These are phyloP conservation scores for Aphidius colemani DNA, from an alignment of 2,888 invertebrate genomes.

Conservation along the genomic window DNA sequence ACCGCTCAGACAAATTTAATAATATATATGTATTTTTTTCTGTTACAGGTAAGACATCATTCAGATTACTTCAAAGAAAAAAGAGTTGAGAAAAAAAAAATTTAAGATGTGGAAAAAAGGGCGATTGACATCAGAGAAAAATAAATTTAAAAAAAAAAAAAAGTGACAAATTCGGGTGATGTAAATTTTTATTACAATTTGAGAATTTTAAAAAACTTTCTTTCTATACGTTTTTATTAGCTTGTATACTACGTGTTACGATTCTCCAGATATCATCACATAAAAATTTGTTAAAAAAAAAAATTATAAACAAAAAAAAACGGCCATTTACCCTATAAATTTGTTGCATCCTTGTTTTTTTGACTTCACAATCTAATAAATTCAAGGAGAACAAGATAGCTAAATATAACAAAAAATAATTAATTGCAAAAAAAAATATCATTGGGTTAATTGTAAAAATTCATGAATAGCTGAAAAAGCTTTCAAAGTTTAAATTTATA, in stretches of 20 bases:
- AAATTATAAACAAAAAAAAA: too few relatives aligned
- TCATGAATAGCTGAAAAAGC: too few relatives aligned
- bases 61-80: slow-evolving; percentile 3
- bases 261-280: not conserved
- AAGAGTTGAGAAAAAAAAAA: slow-evolving; percentile 2
- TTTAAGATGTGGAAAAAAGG: slow-evolving; percentile 25
- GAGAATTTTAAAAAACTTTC: not conserved
- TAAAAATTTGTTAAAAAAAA: too few relatives aligned
- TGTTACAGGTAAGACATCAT: slow-evolving; percentile 33
- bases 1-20: slow-evolving; percentile 5
- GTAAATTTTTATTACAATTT: not conserved
- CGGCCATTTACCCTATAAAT: too few relatives aligned
- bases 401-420: too few relatives aligned
- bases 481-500: too few relatives aligned
- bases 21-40: slow-evolving; percentile 26
- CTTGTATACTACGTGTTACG: slow-evolving; percentile 9
- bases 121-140: slow-evolving; percentile 9
- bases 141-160: not conserved
- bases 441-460: too few relatives aligned
- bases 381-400: too few relatives aligned
- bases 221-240: not conserved
- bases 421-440: too few relatives aligned
- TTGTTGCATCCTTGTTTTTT: too few relatives aligned
- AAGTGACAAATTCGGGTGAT: not conserved
- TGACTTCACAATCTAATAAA: too few relatives aligned